Evolutionary conservation across 2,888 invertebrate genomes (phyloP).

Genomic region (Anthrax anthrax): DNA sequence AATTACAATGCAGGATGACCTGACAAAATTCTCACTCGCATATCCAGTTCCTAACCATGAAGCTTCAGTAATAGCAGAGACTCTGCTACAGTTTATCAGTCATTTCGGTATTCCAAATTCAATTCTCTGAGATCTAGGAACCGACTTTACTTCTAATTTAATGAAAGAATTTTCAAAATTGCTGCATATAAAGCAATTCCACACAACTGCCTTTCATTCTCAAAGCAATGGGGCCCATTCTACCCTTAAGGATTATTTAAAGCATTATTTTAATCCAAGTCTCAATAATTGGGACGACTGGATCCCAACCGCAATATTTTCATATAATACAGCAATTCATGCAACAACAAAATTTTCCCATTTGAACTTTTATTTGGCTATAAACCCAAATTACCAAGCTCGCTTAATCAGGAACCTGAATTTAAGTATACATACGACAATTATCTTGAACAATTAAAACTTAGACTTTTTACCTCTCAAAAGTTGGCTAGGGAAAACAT

Average conservation of each 20-base stretch:
- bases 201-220: conserved; percentile 20
- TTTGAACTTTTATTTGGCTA: conserved; percentile 25
- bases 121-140: conserved; percentile 27
- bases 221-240: conserved; percentile 20
- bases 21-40: conserved; percentile 19
- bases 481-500: conserved; percentile 16
- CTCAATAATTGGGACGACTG: conserved; percentile 21
- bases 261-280: conserved; percentile 19
- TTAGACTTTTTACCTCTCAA: conserved; percentile 16
- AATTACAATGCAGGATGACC: too few relatives aligned
- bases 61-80: conserved; percentile 19
- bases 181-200: conserved; percentile 20
- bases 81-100: conserved; percentile 20
- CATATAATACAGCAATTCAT: conserved; percentile 21
- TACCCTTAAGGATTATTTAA: conserved; percentile 20
- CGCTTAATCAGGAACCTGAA: conserved; percentile 11
- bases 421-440: conserved; percentile 15
- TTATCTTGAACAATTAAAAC: conserved; percentile 15
- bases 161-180: conserved; percentile 21
- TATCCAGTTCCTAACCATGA: conserved; percentile 18
- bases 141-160: conserved; percentile 23
- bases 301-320: conserved; percentile 19
- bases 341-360: conserved; percentile 21
- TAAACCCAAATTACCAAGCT: conserved; percentile 20
- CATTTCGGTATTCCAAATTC: conserved; percentile 20